Conservation (phyloP, 2,797 vertebrate species). For the Aplochiton taeniatus region DNA sequence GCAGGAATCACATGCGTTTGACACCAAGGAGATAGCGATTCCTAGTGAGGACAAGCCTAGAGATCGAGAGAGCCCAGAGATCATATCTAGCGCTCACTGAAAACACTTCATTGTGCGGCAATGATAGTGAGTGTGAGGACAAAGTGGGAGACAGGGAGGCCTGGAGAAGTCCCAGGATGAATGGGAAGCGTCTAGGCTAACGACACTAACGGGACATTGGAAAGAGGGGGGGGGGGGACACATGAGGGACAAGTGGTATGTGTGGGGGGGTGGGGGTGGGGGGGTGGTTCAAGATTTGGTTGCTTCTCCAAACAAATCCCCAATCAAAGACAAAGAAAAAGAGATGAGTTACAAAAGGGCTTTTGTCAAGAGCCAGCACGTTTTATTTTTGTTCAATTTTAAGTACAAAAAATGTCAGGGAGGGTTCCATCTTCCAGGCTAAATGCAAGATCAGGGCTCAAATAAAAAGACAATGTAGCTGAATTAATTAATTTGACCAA, state of each 20-base stretch:
- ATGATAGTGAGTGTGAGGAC: conserved; percentile 3
- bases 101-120: neutral
- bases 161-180: neutral
- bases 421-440: conserved; percentile 49
- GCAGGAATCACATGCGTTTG: conserved; percentile 67
- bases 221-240: conserved; percentile 1
- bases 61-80: too few relatives aligned
- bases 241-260: conserved; percentile 19
- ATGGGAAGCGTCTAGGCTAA: neutral
- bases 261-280: conserved; percentile 9
- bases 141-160: conserved; percentile 8
- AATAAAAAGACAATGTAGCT: conserved; percentile 30
- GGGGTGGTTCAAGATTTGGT: conserved; percentile 43
- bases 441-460: conserved; percentile 47
- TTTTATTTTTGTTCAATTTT: conserved; percentile 68
- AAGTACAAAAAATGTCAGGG: conserved; percentile 63
- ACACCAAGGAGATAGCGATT: too few relatives aligned
- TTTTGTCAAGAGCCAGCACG: conserved; percentile 56
- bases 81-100: too few relatives aligned
- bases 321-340: conserved; percentile 61
- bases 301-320: conserved; percentile 36
- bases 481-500: conserved; percentile 32
- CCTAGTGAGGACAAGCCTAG: too few relatives aligned
- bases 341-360: conserved; percentile 59
- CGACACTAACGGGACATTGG: conserved; percentile 13